Percentiles rank a stretch among this genome's conserved stretches.
Conservation (phyloP, 37 sponge, comb jelly and placozoan genomes). For the Axinella damicornis region DNA sequence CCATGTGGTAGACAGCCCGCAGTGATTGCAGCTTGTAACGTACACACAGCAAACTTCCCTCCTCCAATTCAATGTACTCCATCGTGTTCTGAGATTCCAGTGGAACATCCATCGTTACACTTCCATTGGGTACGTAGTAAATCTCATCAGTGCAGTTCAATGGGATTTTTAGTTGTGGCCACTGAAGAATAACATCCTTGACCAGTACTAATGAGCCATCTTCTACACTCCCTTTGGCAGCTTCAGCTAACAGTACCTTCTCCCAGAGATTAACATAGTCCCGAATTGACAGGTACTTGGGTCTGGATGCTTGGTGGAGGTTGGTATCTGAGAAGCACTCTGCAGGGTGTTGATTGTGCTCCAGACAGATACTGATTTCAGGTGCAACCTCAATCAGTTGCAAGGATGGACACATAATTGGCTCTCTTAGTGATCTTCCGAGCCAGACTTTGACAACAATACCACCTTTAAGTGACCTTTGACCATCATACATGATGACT, state of each 20-base stretch:
- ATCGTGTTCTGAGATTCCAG: not conserved
- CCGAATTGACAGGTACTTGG: slow-evolving; percentile 22
- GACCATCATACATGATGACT: not conserved
- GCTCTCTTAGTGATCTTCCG: slow-evolving; percentile 1
- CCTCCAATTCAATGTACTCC: slow-evolving; percentile 17
- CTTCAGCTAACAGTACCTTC: slow-evolving; percentile 55
- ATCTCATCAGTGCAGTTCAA: slow-evolving; percentile 22
- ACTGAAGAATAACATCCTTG: slow-evolving; percentile 24
- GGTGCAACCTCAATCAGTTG: slow-evolving; percentile 55
- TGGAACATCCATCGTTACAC: slow-evolving; percentile 18
- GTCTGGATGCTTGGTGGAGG: slow-evolving; percentile 33
- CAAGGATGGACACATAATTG: slow-evolving; percentile 17
- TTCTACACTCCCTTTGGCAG: slow-evolving; percentile 39
- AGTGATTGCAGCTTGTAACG: slow-evolving; percentile 15
- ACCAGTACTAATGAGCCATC: slow-evolving; percentile 9
- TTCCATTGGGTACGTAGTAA: slow-evolving; percentile 11
- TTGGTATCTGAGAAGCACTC: slow-evolving; percentile 50
- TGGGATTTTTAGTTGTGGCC: slow-evolving; percentile 1
- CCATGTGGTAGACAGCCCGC: slow-evolving; percentile 49
- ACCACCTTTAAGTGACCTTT: slow-evolving; percentile 15
- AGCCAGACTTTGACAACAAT: slow-evolving; percentile 34
- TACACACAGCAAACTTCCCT: slow-evolving; percentile 54
- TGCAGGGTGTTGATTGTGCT: slow-evolving; percentile 45
- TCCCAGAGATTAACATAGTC: slow-evolving; percentile 59
- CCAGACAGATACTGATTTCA: slow-evolving; percentile 41